These are phyloP conservation scores for Paedocypris micromegethes DNA, from an alignment of 2,797 vertebrate genomes.

Conservation along the genomic window DNA sequence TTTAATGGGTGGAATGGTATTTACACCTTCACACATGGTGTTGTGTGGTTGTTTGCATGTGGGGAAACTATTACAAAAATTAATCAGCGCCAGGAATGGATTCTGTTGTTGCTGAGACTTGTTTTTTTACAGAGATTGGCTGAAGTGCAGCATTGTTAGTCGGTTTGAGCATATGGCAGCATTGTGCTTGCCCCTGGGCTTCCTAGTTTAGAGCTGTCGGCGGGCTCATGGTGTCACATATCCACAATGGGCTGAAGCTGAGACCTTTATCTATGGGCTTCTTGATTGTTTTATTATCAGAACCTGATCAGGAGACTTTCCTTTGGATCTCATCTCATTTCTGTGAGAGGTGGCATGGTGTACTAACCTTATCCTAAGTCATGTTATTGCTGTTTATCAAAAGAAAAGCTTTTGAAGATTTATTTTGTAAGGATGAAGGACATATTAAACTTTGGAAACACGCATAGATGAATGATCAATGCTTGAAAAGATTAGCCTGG, in stretches of 20 bases:
- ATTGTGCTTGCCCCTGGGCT: constrained; percentile 24
- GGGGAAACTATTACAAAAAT: constrained; percentile 25
- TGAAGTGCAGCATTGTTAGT: constrained; percentile 5
- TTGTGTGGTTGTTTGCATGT: constrained; percentile 19
- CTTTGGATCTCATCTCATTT: constrained; percentile 20
- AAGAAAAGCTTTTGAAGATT: neutral
- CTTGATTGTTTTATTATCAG: constrained; percentile 42
- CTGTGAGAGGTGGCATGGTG: constrained; percentile 16
- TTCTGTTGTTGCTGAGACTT: constrained; percentile 10
- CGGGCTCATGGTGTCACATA: constrained; percentile 39
- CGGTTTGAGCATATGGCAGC: constrained; percentile 37
- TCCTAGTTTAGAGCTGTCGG: constrained; percentile 19
- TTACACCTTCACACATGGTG: constrained; percentile 38
- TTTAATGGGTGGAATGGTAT: constrained; percentile 46
- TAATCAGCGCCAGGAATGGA: constrained; percentile 24
- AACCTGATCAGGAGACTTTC: constrained; percentile 17
- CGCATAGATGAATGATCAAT: constrained; percentile 4
- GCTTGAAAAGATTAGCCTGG: neutral
- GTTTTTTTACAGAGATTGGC: constrained; percentile 7
- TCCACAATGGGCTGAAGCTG: constrained; percentile 31
- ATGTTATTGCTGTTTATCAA: constrained; percentile 27
- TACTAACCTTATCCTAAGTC: constrained; percentile 2
- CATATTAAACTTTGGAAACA: no score
- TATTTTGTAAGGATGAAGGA: no score
- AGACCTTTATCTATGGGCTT: constrained; percentile 34